A percentile compares a stretch with the other conserved stretches of the same genome.
phyloP scores from a whole-genome alignment of 2,797 vertebrate genomes.

The Crocodylus rhombifer region DNA sequence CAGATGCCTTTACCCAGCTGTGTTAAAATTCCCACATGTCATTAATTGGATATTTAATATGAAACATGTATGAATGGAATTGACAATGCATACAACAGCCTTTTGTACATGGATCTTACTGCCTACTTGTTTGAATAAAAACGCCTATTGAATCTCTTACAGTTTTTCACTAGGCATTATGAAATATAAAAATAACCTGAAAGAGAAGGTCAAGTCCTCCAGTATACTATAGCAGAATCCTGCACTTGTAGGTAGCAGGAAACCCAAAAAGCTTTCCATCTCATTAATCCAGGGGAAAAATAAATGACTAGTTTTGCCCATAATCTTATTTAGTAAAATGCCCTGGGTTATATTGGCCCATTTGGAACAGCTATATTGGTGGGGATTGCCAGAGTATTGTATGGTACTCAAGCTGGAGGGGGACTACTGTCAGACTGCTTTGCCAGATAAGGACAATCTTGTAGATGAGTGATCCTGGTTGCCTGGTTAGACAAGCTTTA shows the following conservation, averaged over 20 bases:
- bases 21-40: not conserved
- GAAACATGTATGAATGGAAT: not conserved
- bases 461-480: not conserved
- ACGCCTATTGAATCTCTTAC: not conserved
- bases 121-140: not conserved
- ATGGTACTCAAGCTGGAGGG: not conserved
- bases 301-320: not conserved
- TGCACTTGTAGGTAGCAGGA: not conserved
- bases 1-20: not conserved
- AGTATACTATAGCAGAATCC: not conserved
- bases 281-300: not conserved
- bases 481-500: not conserved
- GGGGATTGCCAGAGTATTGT: not conserved
- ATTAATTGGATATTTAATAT: not conserved
- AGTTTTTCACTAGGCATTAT: not conserved
- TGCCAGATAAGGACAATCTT: not conserved
- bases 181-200: not conserved
- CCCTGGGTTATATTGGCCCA: not conserved
- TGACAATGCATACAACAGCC: accelerated
- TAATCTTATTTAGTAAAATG: not conserved
- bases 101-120: not conserved
- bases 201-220: not conserved
- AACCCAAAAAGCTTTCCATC: not conserved
- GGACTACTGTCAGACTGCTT: accelerated
- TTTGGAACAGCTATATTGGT: not conserved